Conservation (phyloP, 1,140 invertebrate genomes). For the Aphaenogaster ashmeadi region DNA sequence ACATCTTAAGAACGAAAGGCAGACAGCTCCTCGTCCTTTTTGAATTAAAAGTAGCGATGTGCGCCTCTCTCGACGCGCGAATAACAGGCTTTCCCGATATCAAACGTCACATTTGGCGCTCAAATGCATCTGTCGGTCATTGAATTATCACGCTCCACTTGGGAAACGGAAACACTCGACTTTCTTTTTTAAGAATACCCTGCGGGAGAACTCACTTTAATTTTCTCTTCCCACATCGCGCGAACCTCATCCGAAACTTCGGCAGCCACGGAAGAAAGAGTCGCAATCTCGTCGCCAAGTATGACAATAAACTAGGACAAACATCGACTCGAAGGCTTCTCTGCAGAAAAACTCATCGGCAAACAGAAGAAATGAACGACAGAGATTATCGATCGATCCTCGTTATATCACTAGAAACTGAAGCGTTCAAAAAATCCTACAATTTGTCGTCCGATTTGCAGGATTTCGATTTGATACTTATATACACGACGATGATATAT, state of each 20-base stretch:
- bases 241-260: constrained; percentile 44
- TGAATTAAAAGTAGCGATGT: constrained; percentile 26
- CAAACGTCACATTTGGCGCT: constrained; percentile 36
- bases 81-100: constrained; percentile 43
- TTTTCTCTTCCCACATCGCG: constrained; percentile 31
- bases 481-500: not conserved
- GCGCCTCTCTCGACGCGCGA: not conserved
- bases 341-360: constrained; percentile 31
- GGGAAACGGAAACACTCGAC: not conserved
- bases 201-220: constrained; percentile 46
- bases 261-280: constrained; percentile 1
- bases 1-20: not conserved
- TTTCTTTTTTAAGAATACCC: not conserved
- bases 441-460: not conserved
- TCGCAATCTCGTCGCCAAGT: constrained; percentile 43
- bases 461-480: constrained; percentile 1
- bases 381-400: constrained; percentile 13
- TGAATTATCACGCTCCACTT: constrained; percentile 33
- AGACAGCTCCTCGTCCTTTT: not conserved
- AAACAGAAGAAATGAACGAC: constrained; percentile 11
- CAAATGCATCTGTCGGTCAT: constrained; percentile 31
- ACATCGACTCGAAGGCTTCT: constrained; percentile 26
- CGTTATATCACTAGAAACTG: not conserved
- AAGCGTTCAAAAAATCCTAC: not conserved
- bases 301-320: constrained; percentile 58